Conservation (phyloP, 2,888 invertebrate genomes). For the Athripsodes cinereus region DNA sequence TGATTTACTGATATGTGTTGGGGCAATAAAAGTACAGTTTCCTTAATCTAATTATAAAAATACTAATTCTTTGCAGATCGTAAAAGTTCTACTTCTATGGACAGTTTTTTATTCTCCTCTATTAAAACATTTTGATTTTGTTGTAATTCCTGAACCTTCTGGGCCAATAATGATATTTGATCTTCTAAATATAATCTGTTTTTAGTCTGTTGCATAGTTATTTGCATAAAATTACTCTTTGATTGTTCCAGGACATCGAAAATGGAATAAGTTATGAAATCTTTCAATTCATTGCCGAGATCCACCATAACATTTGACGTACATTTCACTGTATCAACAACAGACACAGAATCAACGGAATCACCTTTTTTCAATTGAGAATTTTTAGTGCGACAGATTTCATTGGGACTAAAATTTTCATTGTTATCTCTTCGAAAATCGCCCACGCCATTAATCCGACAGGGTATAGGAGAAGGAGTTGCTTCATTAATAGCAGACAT, state of each 20-base stretch:
- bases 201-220: constrained; percentile 48
- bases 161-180: constrained; percentile 37
- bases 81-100: constrained; percentile 44
- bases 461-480: constrained; percentile 16
- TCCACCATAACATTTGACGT: constrained; percentile 17
- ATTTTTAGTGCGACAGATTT: constrained; percentile 4
- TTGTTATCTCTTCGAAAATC: background rate
- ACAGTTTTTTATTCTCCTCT: constrained; percentile 47
- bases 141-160: constrained; percentile 38
- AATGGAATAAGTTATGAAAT: constrained; percentile 40
- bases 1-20: too few relatives aligned
- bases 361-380: constrained; percentile 13
- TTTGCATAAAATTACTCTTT: constrained; percentile 42
- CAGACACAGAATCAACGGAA: constrained; percentile 30
- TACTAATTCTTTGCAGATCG: constrained; percentile 27
- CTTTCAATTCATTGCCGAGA: constrained; percentile 42
- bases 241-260: constrained; percentile 43
- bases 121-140: constrained; percentile 42
- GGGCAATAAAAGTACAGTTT: too few relatives aligned
- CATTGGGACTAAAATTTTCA: constrained; percentile 8
- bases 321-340: constrained; percentile 27
- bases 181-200: constrained; percentile 46
- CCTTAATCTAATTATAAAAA: too few relatives aligned
- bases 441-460: constrained; percentile 6
- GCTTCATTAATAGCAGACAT: constrained; percentile 7